These are phyloP conservation scores for Hippopotamyrus pictus DNA, from an alignment of 2,797 vertebrate genomes.

Conservation along the genomic window DNA sequence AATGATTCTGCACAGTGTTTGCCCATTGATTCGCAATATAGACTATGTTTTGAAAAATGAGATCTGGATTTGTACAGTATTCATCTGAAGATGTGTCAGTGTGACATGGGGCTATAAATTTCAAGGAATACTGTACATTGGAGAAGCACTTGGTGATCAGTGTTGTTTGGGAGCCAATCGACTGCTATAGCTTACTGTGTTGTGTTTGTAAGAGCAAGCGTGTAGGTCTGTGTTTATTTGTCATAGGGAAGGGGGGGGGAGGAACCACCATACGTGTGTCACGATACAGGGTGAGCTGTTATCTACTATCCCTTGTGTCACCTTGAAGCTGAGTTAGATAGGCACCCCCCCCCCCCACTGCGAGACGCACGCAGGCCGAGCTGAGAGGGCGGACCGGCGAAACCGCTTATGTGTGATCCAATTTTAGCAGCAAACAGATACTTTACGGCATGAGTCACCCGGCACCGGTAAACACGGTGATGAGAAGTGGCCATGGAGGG, in stretches of 20 bases:
- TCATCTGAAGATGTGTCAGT: neutral
- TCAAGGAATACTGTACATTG: neutral
- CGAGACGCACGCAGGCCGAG: conserved; percentile 10
- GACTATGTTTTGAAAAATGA: neutral
- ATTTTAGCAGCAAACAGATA: conserved; percentile 57
- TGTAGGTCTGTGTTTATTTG: conserved; percentile 23
- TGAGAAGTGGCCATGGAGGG: conserved; percentile 43
- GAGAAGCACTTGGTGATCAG: neutral
- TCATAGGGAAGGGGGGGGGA: conserved; percentile 14
- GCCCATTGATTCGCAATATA: neutral
- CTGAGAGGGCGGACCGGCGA: conserved; percentile 20
- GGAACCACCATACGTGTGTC: conserved; percentile 17
- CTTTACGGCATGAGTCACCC: conserved; percentile 53
- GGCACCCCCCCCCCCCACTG: neutral
- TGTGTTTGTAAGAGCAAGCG: neutral
- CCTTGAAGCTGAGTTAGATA: conserved; percentile 46
- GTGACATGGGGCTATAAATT: neutral
- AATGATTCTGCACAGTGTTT: neutral
- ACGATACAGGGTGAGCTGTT: conserved; percentile 49
- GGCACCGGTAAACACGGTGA: conserved; percentile 51
- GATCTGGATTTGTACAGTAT: neutral
- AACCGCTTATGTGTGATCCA: conserved; percentile 46
- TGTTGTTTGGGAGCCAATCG: neutral
- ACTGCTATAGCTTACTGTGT: neutral
- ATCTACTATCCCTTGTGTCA: conserved; percentile 56